Evolutionary conservation across 2,113 vertebrate species (phyloP).

Genomic region (Serilophus lunatus): DNA sequence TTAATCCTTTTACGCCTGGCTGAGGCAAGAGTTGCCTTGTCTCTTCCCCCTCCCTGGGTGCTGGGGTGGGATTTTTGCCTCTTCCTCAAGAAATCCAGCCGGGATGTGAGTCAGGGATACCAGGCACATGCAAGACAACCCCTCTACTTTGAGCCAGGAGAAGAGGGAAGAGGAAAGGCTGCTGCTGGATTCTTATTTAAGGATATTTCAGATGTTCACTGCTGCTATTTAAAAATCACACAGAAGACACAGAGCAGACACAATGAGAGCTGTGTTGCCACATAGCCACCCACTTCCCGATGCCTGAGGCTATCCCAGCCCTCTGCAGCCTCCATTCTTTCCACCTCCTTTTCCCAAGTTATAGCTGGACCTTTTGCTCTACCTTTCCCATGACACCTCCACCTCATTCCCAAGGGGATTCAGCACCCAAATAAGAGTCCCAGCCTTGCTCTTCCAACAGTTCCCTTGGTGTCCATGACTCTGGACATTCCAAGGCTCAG

Average conservation of each 20-base stretch:
- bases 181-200: not conserved
- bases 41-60: not conserved
- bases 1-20: conserved; percentile 31
- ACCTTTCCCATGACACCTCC: fast-evolving
- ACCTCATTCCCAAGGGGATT: not conserved
- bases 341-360: not conserved
- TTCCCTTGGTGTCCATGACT: not conserved
- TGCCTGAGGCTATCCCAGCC: not conserved
- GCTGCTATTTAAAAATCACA: not conserved
- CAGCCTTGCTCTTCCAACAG: not conserved
- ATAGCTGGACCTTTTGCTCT: not conserved
- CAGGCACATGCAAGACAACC: fast-evolving
- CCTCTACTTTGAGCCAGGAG: not conserved
- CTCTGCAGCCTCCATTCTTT: not conserved
- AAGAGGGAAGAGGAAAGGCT: not conserved
- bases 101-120: fast-evolving
- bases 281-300: not conserved
- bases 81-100: not conserved
- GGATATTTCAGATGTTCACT: not conserved
- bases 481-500: not conserved
- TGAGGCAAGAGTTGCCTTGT: not conserved
- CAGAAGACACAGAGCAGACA: not conserved
- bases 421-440: not conserved
- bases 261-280: not conserved
- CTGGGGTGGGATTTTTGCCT: not conserved